Evolutionary conservation across 2,113 vertebrate species (phyloP), one percentile per base, ranked within the genome.

Genomic region (Bos indicus): DNA sequence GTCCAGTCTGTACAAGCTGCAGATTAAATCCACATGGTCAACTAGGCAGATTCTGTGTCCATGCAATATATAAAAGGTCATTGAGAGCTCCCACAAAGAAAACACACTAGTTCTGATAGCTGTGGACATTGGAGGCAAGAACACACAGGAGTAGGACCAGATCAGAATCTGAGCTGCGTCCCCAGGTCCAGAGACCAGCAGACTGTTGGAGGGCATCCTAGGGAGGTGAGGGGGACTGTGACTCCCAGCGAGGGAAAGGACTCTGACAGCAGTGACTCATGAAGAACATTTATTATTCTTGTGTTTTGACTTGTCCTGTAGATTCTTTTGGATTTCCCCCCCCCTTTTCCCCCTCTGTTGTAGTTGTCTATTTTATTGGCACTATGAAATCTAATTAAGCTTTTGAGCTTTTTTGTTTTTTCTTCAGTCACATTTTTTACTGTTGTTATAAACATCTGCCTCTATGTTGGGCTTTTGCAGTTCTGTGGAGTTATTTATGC

Each of bases 281-380:
- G 64, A 21, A 36, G 9, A 21, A 21, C 17, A 10, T 11, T 21
- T 36, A 36, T 36, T 36, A 11, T 71, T 71, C 64, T 71, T 36
- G 5, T 71, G n/a, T 71, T 67, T 36, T 71, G n/a, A 36, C 64
- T 11, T 71, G n/a, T 21, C 11, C 64, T 71, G 64, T 36, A 36
- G 64, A 71, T 71, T 36, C 33, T 21, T 36, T n/a, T n/a, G 33
- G 64, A 19, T 67, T 21, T 23, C 2, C 26, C 10, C 57, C 8
- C 30, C 1, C 3, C 8, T 2, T 5, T 10, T 0, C 17, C n/a
- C 8, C 4, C 33, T 36, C 64, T 21, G 17, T 2, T 67, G 64
- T 21, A n/a, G 17, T 2, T 67, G 33, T 36, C n/a, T 0, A 2
- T 36, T 67, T 67, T 36, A 5, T 36, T 36, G n/a, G 33, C n/a